Evolutionary conservation across 2,888 invertebrate species (phyloP), one percentile per base, ranked within the genome.

Genomic region (Cerceris ruficornis): DNA sequence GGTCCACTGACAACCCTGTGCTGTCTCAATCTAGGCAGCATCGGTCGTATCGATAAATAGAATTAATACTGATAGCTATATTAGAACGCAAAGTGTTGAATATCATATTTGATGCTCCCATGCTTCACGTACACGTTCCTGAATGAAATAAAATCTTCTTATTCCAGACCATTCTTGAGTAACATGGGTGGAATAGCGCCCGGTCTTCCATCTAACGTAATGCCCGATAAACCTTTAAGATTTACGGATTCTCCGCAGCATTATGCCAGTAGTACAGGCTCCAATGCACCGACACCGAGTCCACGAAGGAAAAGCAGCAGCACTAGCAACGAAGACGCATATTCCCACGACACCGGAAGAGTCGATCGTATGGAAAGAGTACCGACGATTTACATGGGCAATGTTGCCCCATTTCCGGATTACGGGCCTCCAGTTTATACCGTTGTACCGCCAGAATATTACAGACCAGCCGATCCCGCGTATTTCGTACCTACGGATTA

Each of bases 241-340:
- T 96, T 96, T 92, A 95, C 96, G 0, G 96, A 97, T 91, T 96
- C 96, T 1, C 96, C 95, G 13, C 95, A 95, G 73, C 96, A 95
- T 88, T 95, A 95, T 91, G 93, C 94, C 6, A 91, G 93, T 6
- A 94, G 93, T 59, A 89, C 94, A 86, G 91, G 92, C 67, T 93
- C 93, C 0, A 94, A 94, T 82, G 94, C 94, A 7, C 94, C 95
- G 66, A 94, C 95, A 8, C 95, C 95, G 1, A 95, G 96, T 7
- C 96, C 96, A 0, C 92, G 96, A 41, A 93, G 97, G 62, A 96
- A 96, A 84, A 95, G 96, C 0, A 95, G 95, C 87, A 95, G 94
- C 55, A 95, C 95, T 13, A 93, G 93, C 78, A 94, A 95, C 60
- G 96, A 95, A n/a, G 95, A 95, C 86, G 89, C 94, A 0, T 94